Evolutionary conservation across 2,113 vertebrate genomes (phyloP).

Genomic region (Neofelis nebulosa): DNA sequence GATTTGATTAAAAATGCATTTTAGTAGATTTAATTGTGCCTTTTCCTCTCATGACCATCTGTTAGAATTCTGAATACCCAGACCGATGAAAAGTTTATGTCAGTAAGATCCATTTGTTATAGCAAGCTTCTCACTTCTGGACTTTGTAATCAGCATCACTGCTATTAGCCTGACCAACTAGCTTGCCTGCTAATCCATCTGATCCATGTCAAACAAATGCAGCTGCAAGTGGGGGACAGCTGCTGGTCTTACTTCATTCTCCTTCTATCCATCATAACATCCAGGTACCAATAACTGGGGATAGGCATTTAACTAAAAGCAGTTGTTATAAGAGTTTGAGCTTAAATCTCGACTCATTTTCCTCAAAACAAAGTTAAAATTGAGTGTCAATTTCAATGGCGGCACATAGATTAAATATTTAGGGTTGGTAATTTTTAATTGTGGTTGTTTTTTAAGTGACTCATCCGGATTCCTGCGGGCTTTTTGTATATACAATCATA

Average conservation of each 20-base stretch:
- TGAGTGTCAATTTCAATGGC: background rate
- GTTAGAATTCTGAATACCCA: constrained; percentile 37
- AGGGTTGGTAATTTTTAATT: background rate
- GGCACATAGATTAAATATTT: background rate
- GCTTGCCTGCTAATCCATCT: background rate
- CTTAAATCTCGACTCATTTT: constrained; percentile 11
- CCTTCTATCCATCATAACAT: background rate
- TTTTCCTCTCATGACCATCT: constrained; percentile 3
- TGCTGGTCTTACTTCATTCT: background rate
- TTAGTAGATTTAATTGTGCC: background rate
- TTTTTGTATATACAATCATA: background rate
- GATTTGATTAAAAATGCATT: constrained; percentile 14
- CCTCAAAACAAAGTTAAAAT: background rate
- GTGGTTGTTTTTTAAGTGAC: background rate
- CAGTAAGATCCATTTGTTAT: background rate
- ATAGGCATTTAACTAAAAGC: background rate
- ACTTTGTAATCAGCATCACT: background rate
- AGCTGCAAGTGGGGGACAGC: background rate
- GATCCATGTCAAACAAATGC: background rate
- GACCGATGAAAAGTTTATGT: background rate
- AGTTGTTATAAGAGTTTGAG: background rate
- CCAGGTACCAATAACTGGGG: background rate
- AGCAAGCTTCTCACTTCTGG: background rate
- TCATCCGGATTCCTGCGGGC: background rate
- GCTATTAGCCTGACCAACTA: background rate